A percentile compares a stretch with the other conserved stretches of the same genome.
phyloP scores from a whole-genome alignment of 2,797 vertebrate species.

The Potorous gilbertii region DNA sequence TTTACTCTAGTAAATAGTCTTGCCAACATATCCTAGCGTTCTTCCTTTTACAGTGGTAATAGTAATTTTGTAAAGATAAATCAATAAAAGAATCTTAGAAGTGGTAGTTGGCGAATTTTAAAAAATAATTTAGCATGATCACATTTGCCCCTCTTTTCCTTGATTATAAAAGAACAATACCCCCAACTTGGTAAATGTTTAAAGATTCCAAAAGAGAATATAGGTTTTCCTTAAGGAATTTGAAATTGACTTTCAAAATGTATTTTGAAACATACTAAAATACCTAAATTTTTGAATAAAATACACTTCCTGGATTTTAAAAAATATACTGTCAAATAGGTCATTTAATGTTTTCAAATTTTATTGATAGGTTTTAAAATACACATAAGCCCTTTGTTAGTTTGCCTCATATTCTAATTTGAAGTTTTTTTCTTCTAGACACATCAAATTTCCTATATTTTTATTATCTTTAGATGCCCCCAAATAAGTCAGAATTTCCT shows the following conservation, averaged over 20 bases:
- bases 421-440: background rate
- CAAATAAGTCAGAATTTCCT: conserved; percentile 17
- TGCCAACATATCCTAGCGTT: background rate
- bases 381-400: conserved; percentile 14
- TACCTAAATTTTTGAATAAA: conserved; percentile 18
- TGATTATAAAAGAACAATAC: conserved; percentile 1
- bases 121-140: background rate
- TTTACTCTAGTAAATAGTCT: conserved; percentile 9
- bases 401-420: conserved; percentile 40
- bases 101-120: conserved; percentile 29
- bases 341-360: conserved; percentile 52
- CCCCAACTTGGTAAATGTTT: conserved; percentile 36
- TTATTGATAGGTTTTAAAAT: conserved; percentile 34
- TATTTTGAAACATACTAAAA: background rate
- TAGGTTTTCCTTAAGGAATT: conserved; percentile 23
- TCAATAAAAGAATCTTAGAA: conserved; percentile 6
- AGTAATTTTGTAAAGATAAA: conserved; percentile 49
- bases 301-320: background rate
- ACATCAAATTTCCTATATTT: conserved; percentile 40
- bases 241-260: conserved; percentile 3
- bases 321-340: background rate
- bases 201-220: conserved; percentile 24
- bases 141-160: conserved; percentile 5
- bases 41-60: conserved; percentile 37
- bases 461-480: conserved; percentile 34